Conservation (phyloP, 2,113 vertebrate species). For the Carassius gibelio region DNA sequence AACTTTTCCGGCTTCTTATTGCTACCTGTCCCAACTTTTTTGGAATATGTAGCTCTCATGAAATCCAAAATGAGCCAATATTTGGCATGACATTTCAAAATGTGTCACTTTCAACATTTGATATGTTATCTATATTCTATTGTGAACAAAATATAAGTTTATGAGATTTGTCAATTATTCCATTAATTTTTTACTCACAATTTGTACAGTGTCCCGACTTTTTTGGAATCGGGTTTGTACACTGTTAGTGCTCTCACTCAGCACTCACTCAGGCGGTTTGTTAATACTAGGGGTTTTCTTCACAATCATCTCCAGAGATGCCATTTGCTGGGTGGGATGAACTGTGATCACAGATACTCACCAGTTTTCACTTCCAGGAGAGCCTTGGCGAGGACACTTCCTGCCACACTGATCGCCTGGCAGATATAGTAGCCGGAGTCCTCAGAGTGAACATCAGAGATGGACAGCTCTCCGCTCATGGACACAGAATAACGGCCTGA, state of each 20-base stretch:
- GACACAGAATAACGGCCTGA: conserved; percentile 94
- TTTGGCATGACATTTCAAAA: no score
- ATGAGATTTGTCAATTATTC: no score
- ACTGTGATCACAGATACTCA: conserved; percentile 68
- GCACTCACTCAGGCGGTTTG: background rate
- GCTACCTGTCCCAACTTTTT: no score
- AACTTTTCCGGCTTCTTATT: no score
- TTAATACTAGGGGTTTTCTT: conserved; percentile 28
- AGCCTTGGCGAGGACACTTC: conserved; percentile 93
- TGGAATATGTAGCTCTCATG: no score
- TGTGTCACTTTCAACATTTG: no score
- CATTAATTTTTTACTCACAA: no score
- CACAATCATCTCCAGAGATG: background rate
- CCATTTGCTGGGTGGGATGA: conserved; percentile 56
- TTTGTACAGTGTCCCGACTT: no score
- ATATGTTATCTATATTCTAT: no score
- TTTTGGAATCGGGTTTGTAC: background rate
- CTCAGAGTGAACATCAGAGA: conserved; percentile 88
- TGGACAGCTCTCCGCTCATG: conserved; percentile 91
- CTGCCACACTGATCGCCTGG: conserved; percentile 96
- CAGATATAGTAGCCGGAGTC: conserved; percentile 96
- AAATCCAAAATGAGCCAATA: no score
- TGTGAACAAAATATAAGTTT: no score
- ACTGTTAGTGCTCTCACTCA: background rate
- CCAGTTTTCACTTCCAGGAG: conserved; percentile 95